Conservation (phyloP, 2,888 invertebrate genomes). For the Tetranychus truncatus region DNA sequence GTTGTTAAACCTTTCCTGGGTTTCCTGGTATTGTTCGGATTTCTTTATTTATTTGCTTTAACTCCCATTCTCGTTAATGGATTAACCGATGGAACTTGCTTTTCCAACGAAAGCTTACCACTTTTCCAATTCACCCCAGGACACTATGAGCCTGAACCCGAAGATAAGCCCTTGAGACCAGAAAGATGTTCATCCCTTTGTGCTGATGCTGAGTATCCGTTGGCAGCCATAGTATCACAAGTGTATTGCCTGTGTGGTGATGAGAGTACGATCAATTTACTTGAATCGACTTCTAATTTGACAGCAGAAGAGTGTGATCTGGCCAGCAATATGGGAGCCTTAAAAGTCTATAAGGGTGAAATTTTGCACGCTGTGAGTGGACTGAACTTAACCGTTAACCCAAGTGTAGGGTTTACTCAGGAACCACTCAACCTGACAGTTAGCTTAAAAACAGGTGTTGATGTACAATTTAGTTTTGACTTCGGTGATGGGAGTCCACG, state of each 20-base stretch:
- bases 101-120: not conserved
- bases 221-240: not conserved
- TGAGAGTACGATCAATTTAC: not conserved
- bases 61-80: not conserved
- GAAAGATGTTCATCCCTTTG: not conserved
- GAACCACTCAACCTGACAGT: not conserved
- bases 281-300: not conserved
- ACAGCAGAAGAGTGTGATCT: not conserved
- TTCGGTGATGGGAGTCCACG: not conserved
- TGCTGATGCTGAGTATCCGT: not conserved
- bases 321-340: not conserved
- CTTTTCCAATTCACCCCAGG: not conserved
- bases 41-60: not conserved
- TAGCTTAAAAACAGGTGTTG: not conserved
- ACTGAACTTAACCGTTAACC: not conserved
- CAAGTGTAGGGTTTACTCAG: not conserved
- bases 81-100: constrained; percentile 5
- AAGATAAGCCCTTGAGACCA: not conserved
- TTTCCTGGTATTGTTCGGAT: not conserved
- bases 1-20: not conserved
- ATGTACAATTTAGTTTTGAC: constrained; percentile 9
- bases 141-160: not conserved
- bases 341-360: not conserved
- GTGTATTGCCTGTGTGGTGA: not conserved
- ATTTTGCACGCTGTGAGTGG: not conserved